A percentile compares a stretch with the other conserved stretches of the same genome.
Evolutionary conservation across 2,113 vertebrate genomes (phyloP).

Genomic region (Myodes glareolus): DNA sequence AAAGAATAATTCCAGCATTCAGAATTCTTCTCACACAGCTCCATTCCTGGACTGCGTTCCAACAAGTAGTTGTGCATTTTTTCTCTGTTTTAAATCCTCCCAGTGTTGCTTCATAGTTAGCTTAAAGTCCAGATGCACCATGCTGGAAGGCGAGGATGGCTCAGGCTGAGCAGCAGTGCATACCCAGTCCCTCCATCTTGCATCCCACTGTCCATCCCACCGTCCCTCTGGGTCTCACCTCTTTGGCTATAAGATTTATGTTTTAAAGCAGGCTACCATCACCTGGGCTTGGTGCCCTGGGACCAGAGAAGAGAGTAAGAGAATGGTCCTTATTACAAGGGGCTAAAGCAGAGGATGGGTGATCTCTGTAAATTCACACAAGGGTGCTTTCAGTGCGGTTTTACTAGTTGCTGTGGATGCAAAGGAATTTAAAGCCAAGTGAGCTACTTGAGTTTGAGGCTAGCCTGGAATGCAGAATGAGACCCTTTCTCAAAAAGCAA

Average conservation of each 20-base stretch:
- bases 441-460: background rate
- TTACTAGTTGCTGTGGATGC: background rate
- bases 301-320: background rate
- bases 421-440: background rate
- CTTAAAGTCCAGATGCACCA: background rate
- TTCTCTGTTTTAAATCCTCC: background rate
- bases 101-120: background rate
- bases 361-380: background rate
- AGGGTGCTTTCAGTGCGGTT: background rate
- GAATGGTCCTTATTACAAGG: background rate
- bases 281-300: background rate
- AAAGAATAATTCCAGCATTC: background rate
- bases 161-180: background rate
- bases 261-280: background rate
- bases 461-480: background rate
- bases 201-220: background rate
- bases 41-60: background rate
- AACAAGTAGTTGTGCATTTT: background rate
- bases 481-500: background rate
- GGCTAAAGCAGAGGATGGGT: fast-evolving
- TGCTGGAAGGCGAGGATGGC: background rate
- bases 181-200: fast-evolving
- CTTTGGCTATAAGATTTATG: background rate
- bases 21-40: background rate
- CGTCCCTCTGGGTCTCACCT: too few relatives aligned